Evolutionary conservation across 2,888 invertebrate genomes (phyloP), one percentile per base, ranked within the genome.

Genomic region (Agrotis exclamationis): DNA sequence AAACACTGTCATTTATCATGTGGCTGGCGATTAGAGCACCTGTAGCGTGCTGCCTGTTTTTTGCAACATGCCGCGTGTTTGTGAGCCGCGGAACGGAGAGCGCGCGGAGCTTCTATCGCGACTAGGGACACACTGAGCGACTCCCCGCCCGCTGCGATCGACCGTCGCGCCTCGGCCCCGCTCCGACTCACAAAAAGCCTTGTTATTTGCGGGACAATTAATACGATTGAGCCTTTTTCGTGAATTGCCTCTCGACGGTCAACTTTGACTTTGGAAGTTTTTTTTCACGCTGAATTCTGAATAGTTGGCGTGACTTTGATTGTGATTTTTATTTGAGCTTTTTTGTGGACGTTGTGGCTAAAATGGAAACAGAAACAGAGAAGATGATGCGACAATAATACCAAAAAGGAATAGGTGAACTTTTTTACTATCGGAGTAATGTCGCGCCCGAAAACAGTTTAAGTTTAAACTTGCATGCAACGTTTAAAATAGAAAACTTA

Each of bases 1-100:
- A 88, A 90, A 90, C 89, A 92, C 91, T 88, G 88, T 87, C 88
- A 92, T 92, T 90, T 93, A 91, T 91, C 88, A 92, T 91, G 87
- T 83, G 87, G 84, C 82, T 80, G 84, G 87, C 86, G 85, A 85
- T 83, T 80, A 85, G 74, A 87, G 91, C 94, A 94, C 93, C 93
- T 94, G 93, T 94, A 89, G 94, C 91, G 86, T 90, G 85, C 82
- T 85, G 80, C 72, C 75, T 84, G 86, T 87, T 89, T 91, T 89
- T 89, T 89, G 87, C 88, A 87, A 88, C 90, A 89, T 91, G 74
- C 85, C 90, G 90, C 89, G 89, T 86, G 86, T 79, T 73, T 80
- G 69, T 53, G 69, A 66, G 64, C 71, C 82, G 76, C 82, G 79
- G 79, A 78, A 82, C 83, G 78, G 78, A 82, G 85, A 81, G 86